phyloP scores from a whole-genome alignment of 92 coral and sea anemone species.

The Desmophyllum pertusum region DNA sequence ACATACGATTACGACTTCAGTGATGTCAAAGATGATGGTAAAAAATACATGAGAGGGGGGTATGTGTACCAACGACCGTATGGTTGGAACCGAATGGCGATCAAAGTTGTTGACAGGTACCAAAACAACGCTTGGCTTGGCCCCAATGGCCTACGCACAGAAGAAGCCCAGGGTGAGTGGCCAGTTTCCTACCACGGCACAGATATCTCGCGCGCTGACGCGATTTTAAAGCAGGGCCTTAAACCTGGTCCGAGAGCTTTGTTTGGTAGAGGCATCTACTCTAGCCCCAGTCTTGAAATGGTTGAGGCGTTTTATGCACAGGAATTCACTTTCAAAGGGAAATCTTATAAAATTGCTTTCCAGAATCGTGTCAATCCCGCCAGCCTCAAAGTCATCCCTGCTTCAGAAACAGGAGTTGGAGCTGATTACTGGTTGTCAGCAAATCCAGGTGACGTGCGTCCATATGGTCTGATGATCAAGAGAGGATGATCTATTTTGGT shows the following conservation, averaged over 20 bases:
- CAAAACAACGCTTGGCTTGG: too few species aligned
- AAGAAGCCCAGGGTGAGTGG: conserved; percentile 57
- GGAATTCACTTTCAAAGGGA: conserved; percentile 26
- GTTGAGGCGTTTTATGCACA: conserved; percentile 30
- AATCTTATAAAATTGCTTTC: conserved; percentile 30
- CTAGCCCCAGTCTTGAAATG: conserved; percentile 42
- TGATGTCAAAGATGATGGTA: conserved; percentile 56
- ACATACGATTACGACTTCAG: conserved; percentile 46
- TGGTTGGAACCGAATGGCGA: conserved; percentile 60
- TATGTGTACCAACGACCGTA: conserved; percentile 38
- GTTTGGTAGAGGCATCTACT: conserved; percentile 57
- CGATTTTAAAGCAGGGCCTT: conserved; percentile 32
- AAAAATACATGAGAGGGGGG: conserved; percentile 48
- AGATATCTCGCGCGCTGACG: background rate
- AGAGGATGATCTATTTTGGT: too few species aligned
- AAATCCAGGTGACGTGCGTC: background rate
- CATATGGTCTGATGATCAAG: background rate
- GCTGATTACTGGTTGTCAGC: background rate
- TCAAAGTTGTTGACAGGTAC: conserved; percentile 50
- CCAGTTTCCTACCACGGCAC: conserved; percentile 63
- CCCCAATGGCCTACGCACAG: conserved; percentile 36
- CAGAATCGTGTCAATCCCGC: conserved; percentile 51
- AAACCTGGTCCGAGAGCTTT: background rate
- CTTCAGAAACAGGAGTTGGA: background rate
- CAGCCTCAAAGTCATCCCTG: background rate